A percentile compares a stretch with the other conserved stretches of the same genome.
These are phyloP conservation scores for Pipistrellus kuhlii DNA, from an alignment of 2,797 vertebrate genomes.

Conservation along the genomic window DNA sequence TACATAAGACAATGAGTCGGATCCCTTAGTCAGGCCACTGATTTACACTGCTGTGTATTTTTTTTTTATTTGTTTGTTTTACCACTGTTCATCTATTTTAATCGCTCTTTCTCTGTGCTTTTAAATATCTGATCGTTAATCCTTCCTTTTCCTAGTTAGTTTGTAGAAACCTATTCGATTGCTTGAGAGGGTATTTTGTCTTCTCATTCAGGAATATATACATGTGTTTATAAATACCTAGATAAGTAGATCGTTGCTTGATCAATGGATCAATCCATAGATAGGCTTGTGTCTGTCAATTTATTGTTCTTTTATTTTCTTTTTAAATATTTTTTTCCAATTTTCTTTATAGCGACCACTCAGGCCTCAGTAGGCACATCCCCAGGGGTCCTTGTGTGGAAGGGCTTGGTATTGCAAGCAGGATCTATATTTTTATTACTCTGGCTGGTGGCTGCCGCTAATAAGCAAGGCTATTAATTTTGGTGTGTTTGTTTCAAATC, in stretches of 20 bases:
- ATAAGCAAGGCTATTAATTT: constrained; percentile 32
- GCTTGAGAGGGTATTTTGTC: not conserved
- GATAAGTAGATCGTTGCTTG: too few relatives aligned
- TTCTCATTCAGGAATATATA: not conserved
- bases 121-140: not conserved
- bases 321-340: not conserved
- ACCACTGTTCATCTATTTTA: not conserved
- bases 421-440: not conserved
- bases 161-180: not conserved
- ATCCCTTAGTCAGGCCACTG: too few relatives aligned
- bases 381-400: not conserved
- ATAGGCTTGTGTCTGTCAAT: not conserved
- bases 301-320: not conserved
- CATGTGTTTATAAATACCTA: not conserved
- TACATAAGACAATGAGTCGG: accelerated
- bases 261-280: not conserved
- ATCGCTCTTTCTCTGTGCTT: not conserved
- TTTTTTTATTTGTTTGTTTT: not conserved
- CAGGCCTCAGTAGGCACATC: not conserved
- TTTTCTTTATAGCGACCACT: not conserved
- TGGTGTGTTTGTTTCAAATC: constrained; percentile 34
- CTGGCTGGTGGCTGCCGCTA: not conserved
- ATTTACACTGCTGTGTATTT: not conserved
- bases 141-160: not conserved
- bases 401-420: not conserved